A percentile compares a stretch with the other conserved stretches of the same genome.
Evolutionary conservation across 2,797 vertebrate species (phyloP).

Genomic region (Semotilus atromaculatus): DNA sequence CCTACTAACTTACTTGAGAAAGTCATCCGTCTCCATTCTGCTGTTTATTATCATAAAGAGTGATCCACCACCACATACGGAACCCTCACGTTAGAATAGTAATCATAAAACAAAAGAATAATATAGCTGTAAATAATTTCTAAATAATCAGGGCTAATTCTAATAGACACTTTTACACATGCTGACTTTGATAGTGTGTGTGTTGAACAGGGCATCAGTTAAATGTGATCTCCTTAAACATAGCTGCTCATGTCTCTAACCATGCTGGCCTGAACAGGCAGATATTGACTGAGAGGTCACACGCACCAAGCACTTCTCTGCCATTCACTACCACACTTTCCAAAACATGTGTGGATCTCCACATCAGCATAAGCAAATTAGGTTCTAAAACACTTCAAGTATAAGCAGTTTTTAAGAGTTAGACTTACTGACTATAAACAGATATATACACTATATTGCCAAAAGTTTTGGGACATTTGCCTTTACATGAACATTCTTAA

Average conservation of each 20-base stretch:
- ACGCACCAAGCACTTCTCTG: not conserved
- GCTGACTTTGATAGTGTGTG: no score
- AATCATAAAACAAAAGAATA: not conserved
- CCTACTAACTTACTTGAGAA: no score
- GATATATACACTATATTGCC: no score
- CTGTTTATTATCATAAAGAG: no score
- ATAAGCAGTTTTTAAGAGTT: not conserved
- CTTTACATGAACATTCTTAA: no score
- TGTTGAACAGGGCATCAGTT: not conserved
- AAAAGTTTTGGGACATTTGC: no score
- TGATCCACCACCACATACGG: no score
- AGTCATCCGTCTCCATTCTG: no score
- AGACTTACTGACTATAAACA: not conserved
- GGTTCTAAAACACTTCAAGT: not conserved
- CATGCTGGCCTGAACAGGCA: not conserved
- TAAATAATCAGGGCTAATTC: not conserved
- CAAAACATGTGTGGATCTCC: not conserved
- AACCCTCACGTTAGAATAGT: no score
- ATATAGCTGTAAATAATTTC: not conserved
- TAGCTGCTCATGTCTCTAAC: not conserved
- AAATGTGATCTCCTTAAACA: not conserved
- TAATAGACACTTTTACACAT: not conserved
- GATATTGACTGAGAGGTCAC: not conserved
- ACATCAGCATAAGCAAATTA: not conserved
- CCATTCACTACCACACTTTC: not conserved